phyloP scores from a whole-genome alignment of 2,797 vertebrate genomes.

The Epinephelus malabaricus region DNA sequence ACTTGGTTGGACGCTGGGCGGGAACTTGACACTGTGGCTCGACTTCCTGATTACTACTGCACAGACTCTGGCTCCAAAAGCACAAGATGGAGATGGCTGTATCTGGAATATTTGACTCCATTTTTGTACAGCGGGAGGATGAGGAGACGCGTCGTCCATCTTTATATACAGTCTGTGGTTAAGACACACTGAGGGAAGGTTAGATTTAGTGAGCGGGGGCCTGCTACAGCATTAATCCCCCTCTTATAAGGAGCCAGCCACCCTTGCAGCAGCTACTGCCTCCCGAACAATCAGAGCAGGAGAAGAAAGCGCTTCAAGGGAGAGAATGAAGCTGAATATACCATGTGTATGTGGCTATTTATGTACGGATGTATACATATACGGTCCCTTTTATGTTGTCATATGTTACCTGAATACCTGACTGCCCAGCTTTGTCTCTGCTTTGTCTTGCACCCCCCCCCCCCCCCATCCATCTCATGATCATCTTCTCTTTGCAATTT shows the following conservation, averaged over 20 bases:
- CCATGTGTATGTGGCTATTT: not conserved
- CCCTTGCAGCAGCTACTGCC: constrained; percentile 33
- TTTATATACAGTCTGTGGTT: too few species aligned
- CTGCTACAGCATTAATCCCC: constrained; percentile 37
- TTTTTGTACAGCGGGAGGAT: too few species aligned
- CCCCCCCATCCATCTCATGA: not conserved
- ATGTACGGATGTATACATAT: not conserved
- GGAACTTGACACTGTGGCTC: too few species aligned
- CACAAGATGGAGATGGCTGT: too few species aligned
- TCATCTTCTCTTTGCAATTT: constrained; percentile 11
- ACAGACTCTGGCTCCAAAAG: too few species aligned
- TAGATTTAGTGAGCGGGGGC: too few species aligned
- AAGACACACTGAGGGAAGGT: too few species aligned
- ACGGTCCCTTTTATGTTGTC: not conserved
- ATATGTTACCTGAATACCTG: too few species aligned
- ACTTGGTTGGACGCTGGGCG: too few species aligned
- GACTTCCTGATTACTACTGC: too few species aligned
- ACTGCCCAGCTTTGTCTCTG: not conserved
- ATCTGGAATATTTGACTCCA: too few species aligned
- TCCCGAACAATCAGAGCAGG: not conserved
- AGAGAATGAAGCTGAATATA: not conserved
- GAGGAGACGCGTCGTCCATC: too few species aligned
- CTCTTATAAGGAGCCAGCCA: constrained; percentile 27
- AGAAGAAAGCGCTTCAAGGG: not conserved
- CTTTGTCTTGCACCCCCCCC: not conserved